Conservation (phyloP, 2,888 invertebrate genomes). For the Drosophila kambysellisi region DNA sequence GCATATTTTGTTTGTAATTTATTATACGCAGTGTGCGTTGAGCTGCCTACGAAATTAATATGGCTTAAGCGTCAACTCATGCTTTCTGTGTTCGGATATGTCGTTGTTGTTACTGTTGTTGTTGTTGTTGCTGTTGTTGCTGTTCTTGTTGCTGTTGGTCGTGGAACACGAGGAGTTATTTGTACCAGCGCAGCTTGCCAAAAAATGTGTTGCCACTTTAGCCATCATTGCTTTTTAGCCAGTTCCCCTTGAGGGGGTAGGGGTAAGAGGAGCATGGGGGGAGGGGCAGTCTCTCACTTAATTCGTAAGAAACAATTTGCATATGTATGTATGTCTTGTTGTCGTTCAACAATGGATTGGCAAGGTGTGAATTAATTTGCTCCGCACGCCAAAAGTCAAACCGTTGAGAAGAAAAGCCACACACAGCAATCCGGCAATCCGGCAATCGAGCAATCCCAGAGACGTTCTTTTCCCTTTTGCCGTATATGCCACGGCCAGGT, state of each 20-base stretch:
- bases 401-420: conserved; percentile 69
- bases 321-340: conserved; percentile 66
- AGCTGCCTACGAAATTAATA: conserved; percentile 79
- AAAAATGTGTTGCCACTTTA: conserved; percentile 30
- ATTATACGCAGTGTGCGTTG: conserved; percentile 75
- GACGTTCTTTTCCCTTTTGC: conserved; percentile 8
- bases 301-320: conserved; percentile 83
- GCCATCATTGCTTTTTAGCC: conserved; percentile 22
- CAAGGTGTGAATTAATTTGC: conserved; percentile 84
- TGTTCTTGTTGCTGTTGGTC: conserved; percentile 12
- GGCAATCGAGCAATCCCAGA: neutral
- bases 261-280: neutral
- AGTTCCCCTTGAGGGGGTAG: neutral
- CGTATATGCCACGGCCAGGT: neutral
- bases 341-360: conserved; percentile 77
- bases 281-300: conserved; percentile 38
- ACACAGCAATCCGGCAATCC: conserved; percentile 52
- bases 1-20: conserved; percentile 82
- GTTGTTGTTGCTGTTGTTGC: neutral
- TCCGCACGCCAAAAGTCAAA: conserved; percentile 73
- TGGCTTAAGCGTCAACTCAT: conserved; percentile 45
- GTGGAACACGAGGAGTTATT: conserved; percentile 60
- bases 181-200: conserved; percentile 55
- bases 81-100: conserved; percentile 84
- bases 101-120: conserved; percentile 5